phyloP scores from a whole-genome alignment of 2,113 vertebrate species.

The Tichodroma muraria region DNA sequence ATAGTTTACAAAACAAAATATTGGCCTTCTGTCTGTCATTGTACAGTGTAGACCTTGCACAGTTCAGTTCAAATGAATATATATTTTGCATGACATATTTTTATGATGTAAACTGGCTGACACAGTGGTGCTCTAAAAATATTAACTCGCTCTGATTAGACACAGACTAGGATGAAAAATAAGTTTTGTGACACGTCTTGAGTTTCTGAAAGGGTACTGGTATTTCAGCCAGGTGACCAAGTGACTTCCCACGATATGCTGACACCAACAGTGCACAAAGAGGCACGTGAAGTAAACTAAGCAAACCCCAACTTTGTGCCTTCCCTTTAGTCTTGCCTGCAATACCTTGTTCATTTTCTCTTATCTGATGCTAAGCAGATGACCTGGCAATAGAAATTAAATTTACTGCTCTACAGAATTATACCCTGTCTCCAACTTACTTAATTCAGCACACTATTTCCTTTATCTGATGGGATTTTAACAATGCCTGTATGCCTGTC shows the following conservation, averaged over 20 bases:
- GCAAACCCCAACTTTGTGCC: neutral
- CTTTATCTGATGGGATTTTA: neutral
- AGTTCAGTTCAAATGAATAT: constrained; percentile 36
- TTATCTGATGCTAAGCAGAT: constrained; percentile 1
- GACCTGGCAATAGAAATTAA: neutral
- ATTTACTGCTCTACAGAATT: neutral
- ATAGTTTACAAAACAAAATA: constrained; percentile 62
- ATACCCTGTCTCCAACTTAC: neutral
- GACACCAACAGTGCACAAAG: neutral
- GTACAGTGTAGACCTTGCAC: constrained; percentile 58
- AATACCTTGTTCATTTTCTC: neutral
- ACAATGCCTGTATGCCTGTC: neutral
- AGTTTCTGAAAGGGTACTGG: neutral
- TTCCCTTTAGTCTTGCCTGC: neutral
- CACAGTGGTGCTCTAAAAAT: constrained; percentile 22
- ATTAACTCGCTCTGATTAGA: neutral
- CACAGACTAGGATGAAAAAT: neutral
- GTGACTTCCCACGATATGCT: neutral
- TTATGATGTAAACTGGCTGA: constrained; percentile 42
- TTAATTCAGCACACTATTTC: neutral
- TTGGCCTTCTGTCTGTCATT: constrained; percentile 47
- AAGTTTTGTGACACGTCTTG: neutral
- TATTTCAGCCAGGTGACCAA: neutral
- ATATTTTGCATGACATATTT: constrained; percentile 4
- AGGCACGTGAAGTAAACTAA: neutral